Evolutionary conservation across 1,140 invertebrate genomes (phyloP), one percentile per base, ranked within the genome.

Genomic region (Adoxophyes honmai): DNA sequence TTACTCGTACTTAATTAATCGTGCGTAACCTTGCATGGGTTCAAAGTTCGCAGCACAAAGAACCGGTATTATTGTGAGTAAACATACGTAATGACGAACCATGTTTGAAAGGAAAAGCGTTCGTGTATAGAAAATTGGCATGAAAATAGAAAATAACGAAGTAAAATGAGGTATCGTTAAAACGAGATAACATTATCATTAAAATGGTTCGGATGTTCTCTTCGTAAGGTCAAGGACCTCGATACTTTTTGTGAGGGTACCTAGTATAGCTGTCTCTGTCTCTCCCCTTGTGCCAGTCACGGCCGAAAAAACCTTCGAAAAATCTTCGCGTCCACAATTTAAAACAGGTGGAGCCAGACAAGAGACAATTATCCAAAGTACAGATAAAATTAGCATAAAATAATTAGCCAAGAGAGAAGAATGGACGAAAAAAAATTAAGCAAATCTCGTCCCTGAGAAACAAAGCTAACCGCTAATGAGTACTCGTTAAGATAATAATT

Each of bases 401-500:
- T 66, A 70, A 73, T 69, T 66, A 67, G 62, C 61, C 62, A 54
- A 56, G 42, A 51, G 69, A 62, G 62, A 68, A 53, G 52, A 42
- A 44, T 34, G 60, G 16, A 55, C 68, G 53, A 59, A n/a, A 71
- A 48, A 70, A 64, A 66, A 16, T n/a, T 65, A 60, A 54, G 55
- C 70, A 39, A 70, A 76, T 65, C 48, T 66, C 14, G 48, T 75
- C 51, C 57, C 36, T 8, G 55, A 58, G 58, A 68, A 67, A 64
- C 71, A 70, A 68, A 66, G 61, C 59, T 59, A 62, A 64, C 61
- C 38, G 15, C 58, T 74, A 74, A 74, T 68, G 60, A 80, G 73
- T 60, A 55, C 76, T 70, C 60, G 70, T 73, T 61, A 75, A 64
- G 66, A 65, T 62, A 76, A 78, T 64, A 51, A 60, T 67, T 64